Base-by-base conservation (phyloP, 2,797 vertebrate genomes). In the Cuniculus paca region DNA sequence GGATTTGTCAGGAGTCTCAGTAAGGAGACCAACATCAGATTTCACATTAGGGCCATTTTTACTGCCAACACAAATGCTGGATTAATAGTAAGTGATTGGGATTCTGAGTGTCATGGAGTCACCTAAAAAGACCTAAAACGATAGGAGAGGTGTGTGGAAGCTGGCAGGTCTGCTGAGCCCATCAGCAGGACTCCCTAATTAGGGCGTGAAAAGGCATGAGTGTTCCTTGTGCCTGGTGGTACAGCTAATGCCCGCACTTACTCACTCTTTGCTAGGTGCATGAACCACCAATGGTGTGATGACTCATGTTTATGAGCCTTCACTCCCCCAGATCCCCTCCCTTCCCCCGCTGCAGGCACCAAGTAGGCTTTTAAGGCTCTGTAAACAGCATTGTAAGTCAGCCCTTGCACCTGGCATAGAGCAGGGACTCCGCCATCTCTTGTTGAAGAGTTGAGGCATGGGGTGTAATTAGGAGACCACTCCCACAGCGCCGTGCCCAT, bases 71-170 rank as follows among this genome's bases (percentile, higher is more conserved):
- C 52, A 85, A 45, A 48, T 74, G 36, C n/a, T 12, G 4, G 14
- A 19, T 58, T 79, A 72, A 42, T 88, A 78, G 31, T 52, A 52
- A 63, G 20, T 75, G 78, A 54, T 26, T 74, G 61, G 85, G 65
- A 58, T 86, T 83, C 91, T 54, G n/a, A 45, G n/a, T 52, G 63
- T 79, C 78, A n/a, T 79, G 70, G 54, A 81, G 61, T 70, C 82
- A 36, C 70, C 89, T 36, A 9, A 50, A 77, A 63, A 26, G 56
- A 22, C 24, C 86, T 24, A 11, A 36, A 52, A 65, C 28, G 56
- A 19, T 20, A 65, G 63, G 39, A 45, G 86, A 77, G 48, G 42
- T 42, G 45, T 50, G 3, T 48, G 90, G 88, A 39, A 5, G 5
- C 31, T 34, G 5, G n/a, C 42, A 17, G 68, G 34, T 17, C 56